Conservation (phyloP, 2,113 vertebrate species). For the Oxyura jamaicensis region DNA sequence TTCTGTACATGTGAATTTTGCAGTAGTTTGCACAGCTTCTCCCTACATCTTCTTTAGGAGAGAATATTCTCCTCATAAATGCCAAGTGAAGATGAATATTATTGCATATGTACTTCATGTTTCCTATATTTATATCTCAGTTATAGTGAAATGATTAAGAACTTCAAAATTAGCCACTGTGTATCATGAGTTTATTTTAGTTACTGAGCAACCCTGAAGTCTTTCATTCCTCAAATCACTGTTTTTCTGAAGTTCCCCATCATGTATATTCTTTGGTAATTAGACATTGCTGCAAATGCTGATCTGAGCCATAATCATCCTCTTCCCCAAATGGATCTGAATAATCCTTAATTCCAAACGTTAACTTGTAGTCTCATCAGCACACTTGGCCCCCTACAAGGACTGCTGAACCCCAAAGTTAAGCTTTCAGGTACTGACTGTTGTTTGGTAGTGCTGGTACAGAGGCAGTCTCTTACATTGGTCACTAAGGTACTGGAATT, state of each 20-base stretch:
- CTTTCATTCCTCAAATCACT: neutral
- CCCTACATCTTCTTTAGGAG: neutral
- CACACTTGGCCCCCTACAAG: fast-evolving
- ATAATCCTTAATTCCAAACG: neutral
- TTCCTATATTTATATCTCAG: neutral
- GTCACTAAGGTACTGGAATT: neutral
- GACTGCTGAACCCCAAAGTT: too few species aligned
- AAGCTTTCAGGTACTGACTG: fast-evolving
- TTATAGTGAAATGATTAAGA: neutral
- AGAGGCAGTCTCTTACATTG: fast-evolving
- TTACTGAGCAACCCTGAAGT: neutral
- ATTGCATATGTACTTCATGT: fast-evolving
- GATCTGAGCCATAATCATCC: neutral
- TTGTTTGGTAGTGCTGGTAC: neutral
- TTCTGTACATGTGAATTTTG: fast-evolving
- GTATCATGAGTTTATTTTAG: neutral
- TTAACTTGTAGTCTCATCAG: neutral
- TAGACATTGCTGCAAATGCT: neutral
- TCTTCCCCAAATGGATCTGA: neutral
- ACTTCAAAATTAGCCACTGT: neutral
- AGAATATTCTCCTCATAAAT: neutral
- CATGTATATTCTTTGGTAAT: neutral
- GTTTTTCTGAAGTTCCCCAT: neutral
- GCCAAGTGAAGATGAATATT: fast-evolving
- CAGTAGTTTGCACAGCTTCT: neutral